Evolutionary conservation across 92 coral and sea anemone species (phyloP), one percentile per base, ranked within the genome.

Genomic region (Scolanthus callimorphus): DNA sequence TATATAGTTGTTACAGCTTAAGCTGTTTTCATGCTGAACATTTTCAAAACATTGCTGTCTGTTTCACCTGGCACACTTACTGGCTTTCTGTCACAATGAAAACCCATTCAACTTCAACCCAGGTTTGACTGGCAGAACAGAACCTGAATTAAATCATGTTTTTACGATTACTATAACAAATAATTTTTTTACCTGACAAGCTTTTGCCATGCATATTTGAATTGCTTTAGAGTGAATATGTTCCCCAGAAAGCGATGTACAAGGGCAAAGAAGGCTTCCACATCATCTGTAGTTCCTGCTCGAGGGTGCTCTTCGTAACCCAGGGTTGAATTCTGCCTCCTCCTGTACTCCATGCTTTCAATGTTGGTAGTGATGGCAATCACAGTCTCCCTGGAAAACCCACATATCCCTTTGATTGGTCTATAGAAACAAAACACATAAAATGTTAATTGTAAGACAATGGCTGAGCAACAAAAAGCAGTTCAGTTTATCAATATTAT

Each of bases 221-320:
- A 57, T 15, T 82, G 68, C 39, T 77, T 82, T 28, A 82, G 27
- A 2, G 84, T 82, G 31, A 69, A 82, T 25, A 64, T 59, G 11
- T 63, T 65, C 6, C 89, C 76, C 10, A 82, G 65, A 43, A 55
- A 62, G 22, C 76, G 39, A 37, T 82, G 80, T 27, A 83, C 11
- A 46, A 77, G 31, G 0, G 84, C 56, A 37, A 83, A 67, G 63
- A 83, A 53, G 1, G 67, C 90, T 47, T 83, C 84, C 4, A 77
- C 84, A 64, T 82, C 76, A 70, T 82, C 79, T 6, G 89, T 70
- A 17, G 79, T 55, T 3, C 89, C 89, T 49, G 80, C 84, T 6
- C 69, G 47, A 2, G 83, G 89, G 47, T 82, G 89, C 54, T 82
- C 83, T 27, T 71, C 78, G 44, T 62, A 76, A 1, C 89, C 89